Conservation (phyloP, 2,113 vertebrate species). For the Pitta sordida region DNA sequence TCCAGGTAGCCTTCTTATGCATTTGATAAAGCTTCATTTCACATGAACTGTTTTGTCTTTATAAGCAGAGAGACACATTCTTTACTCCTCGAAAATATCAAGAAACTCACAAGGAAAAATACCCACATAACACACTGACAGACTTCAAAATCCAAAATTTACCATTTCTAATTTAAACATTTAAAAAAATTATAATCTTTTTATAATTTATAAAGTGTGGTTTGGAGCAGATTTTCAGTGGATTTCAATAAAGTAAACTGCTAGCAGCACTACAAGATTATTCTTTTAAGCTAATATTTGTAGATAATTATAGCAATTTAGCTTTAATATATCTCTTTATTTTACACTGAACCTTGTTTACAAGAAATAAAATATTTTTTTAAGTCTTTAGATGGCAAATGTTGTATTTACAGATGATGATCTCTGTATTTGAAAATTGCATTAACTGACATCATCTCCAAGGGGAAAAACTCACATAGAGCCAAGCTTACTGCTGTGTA, state of each 20-base stretch:
- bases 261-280: background rate
- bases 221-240: background rate
- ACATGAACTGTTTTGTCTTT: background rate
- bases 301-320: slow-evolving; percentile 2
- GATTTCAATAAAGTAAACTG: slow-evolving; percentile 7
- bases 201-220: background rate
- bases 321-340: slow-evolving; percentile 11
- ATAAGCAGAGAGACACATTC: background rate
- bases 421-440: background rate
- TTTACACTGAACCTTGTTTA: background rate
- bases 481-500: background rate
- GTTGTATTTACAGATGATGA: background rate
- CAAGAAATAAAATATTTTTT: background rate
- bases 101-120: slow-evolving; percentile 2
- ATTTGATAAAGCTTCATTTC: slow-evolving; percentile 23
- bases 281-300: slow-evolving; percentile 25
- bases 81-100: background rate
- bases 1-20: slow-evolving; percentile 3
- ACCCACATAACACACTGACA: background rate
- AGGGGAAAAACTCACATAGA: background rate
- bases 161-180: background rate
- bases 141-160: background rate
- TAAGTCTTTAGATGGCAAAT: background rate
- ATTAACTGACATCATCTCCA: background rate
- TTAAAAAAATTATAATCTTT: background rate